A percentile compares a stretch with the other conserved stretches of the same genome.
These are phyloP conservation scores for Manacus vitellinus DNA, from an alignment of 2,113 vertebrate species.

Conservation along the genomic window DNA sequence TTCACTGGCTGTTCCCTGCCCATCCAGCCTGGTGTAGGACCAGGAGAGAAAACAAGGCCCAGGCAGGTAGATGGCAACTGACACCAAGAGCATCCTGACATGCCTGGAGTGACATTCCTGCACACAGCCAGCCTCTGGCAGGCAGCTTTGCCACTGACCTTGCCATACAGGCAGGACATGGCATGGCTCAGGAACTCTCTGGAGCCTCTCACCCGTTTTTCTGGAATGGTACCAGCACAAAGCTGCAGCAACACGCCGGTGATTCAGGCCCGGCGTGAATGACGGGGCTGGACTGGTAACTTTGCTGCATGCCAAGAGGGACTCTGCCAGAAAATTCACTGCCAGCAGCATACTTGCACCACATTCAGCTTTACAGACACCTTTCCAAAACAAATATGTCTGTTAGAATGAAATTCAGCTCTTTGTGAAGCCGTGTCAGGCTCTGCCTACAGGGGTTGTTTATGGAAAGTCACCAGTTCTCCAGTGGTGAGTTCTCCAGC, in stretches of 20 bases:
- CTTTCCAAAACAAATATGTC: slow-evolving; percentile 37
- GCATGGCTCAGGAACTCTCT: neutral
- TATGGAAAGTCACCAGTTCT: neutral
- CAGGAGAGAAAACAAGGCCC: neutral
- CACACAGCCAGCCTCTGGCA: accelerated
- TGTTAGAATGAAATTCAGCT: neutral
- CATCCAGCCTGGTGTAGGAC: neutral
- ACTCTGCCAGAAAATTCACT: neutral
- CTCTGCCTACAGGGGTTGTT: neutral
- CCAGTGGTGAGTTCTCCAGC: neutral
- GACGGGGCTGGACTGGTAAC: neutral
- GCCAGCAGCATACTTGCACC: neutral
- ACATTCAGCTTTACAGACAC: neutral
- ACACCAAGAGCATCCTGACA: neutral
- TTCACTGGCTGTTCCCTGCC: neutral
- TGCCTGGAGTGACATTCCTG: neutral
- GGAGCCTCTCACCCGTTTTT: neutral
- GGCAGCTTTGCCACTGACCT: neutral
- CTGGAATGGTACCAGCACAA: slow-evolving; percentile 2
- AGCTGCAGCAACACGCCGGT: neutral
- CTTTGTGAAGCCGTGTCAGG: neutral
- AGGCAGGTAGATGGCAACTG: neutral
- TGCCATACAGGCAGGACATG: neutral
- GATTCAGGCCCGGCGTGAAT: neutral
- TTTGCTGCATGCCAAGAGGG: neutral